Percentiles rank a stretch among this genome's conserved stretches.
These are phyloP conservation scores for Phocides pigmalion DNA, from an alignment of 1,140 invertebrate species.

Conservation along the genomic window DNA sequence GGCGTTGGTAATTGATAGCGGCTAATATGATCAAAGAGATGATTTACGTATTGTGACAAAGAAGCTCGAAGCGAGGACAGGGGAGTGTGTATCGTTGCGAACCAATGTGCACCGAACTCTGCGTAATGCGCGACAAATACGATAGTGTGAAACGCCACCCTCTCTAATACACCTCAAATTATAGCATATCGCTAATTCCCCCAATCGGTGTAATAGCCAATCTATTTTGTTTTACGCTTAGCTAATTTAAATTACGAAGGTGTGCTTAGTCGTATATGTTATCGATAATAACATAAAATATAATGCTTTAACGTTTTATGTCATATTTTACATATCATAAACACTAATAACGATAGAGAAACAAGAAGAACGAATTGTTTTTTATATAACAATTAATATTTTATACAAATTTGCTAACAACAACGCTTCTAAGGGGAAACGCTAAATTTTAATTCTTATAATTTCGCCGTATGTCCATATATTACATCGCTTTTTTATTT, in stretches of 20 bases:
- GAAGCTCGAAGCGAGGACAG: conserved; percentile 12
- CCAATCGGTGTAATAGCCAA: conserved; percentile 19
- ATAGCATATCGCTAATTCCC: conserved; percentile 23
- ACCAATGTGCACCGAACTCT: conserved; percentile 56
- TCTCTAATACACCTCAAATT: conserved; percentile 41
- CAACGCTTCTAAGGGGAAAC: too few relatives aligned
- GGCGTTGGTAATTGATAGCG: conserved; percentile 22
- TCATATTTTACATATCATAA: too few relatives aligned
- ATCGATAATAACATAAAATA: neutral
- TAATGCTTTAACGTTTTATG: too few relatives aligned
- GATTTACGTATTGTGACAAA: conserved; percentile 31
- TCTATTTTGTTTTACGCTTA: conserved; percentile 30
- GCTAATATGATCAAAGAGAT: conserved; percentile 37
- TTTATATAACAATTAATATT: too few relatives aligned
- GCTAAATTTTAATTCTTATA: too few relatives aligned
- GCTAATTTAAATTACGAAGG: conserved; percentile 16
- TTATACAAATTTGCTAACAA: too few relatives aligned
- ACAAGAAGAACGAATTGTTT: too few relatives aligned
- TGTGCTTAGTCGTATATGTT: neutral
- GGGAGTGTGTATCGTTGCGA: conserved; percentile 51
- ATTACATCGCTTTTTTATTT: too few relatives aligned
- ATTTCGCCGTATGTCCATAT: too few relatives aligned
- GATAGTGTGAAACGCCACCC: conserved; percentile 66
- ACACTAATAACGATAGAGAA: too few relatives aligned
- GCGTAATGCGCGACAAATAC: conserved; percentile 63